A percentile compares a stretch with the other conserved stretches of the same genome.
Conservation (phyloP, 2,888 invertebrate genomes). For the Nymphalis urticae region DNA sequence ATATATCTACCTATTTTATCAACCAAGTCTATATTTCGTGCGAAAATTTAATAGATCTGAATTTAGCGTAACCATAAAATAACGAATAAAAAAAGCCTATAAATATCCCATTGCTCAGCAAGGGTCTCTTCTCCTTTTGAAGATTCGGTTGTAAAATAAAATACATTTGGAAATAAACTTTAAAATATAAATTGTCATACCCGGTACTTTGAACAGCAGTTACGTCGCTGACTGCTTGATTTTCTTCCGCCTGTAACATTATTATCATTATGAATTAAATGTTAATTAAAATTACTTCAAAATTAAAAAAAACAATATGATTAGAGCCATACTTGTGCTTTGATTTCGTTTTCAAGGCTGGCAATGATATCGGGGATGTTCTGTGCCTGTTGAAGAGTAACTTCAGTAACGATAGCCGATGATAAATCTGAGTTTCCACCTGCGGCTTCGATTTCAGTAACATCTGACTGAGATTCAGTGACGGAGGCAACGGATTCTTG, state of each 20-base stretch:
- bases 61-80: background rate
- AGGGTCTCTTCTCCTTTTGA: too few species aligned
- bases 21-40: too few species aligned
- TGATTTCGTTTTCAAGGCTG: conserved; percentile 59
- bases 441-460: conserved; percentile 16
- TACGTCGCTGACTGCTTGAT: conserved; percentile 45
- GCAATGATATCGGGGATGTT: conserved; percentile 62
- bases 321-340: conserved; percentile 54
- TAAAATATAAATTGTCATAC: conserved; percentile 44
- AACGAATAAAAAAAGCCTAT: background rate
- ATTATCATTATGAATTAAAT: conserved; percentile 10
- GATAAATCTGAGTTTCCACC: background rate
- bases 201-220: conserved; percentile 49
- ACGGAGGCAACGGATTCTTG: background rate
- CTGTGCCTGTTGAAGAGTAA: conserved; percentile 40
- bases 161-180: background rate
- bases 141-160: background rate
- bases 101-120: too few species aligned
- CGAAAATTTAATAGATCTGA: too few species aligned
- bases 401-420: conserved; percentile 11
- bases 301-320: background rate
- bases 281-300: background rate
- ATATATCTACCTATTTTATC: too few species aligned
- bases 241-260: conserved; percentile 38
- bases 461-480: conserved; percentile 12